Percentiles rank a stretch among this genome's conserved stretches.
These are phyloP conservation scores for Xenopus tropicalis DNA, from an alignment of 2,113 vertebrate genomes.

Conservation along the genomic window UCB_Xtro_10.0 CM004450.2:12348501-12349000, in stretches of 20 bases:
- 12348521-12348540: background rate
- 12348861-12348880: conserved; percentile 87
- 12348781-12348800: conserved; percentile 86
- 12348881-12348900: conserved; percentile 93
- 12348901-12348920: conserved; percentile 80
- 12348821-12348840: conserved; percentile 95
- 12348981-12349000: conserved; percentile 88
- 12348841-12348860: conserved; percentile 80
- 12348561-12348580: conserved; percentile 76
- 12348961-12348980: conserved; percentile 88
- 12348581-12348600: conserved; percentile 93
- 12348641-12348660: conserved; percentile 98
- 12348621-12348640: conserved; percentile 96
- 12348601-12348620: conserved; percentile 82
- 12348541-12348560: background rate
- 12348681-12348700: conserved; percentile 88
- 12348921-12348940: conserved; percentile 82
- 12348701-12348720: conserved; percentile 87
- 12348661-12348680: conserved; percentile 93
- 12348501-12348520: too few species aligned
- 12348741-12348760: conserved; percentile 97
- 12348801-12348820: conserved; percentile 94
- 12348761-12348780: conserved; percentile 89
- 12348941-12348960: conserved; percentile 78
- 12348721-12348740: conserved; percentile 99